phyloP scores from a whole-genome alignment of 2,113 vertebrate species.

The Oriolus oriolus region DNA sequence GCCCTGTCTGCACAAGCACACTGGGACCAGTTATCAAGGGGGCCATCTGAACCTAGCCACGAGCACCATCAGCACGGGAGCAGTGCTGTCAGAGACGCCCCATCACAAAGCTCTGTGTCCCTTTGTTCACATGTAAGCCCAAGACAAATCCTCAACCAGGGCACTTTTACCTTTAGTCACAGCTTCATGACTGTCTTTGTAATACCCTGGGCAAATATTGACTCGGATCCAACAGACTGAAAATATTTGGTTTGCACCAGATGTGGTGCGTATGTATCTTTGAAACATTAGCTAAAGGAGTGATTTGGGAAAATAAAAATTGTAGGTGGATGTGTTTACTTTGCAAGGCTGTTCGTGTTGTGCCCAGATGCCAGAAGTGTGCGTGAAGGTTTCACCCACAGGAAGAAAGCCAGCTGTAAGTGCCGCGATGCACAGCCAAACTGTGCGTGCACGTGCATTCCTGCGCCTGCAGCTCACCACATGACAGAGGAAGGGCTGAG shows the following conservation, averaged over 20 bases:
- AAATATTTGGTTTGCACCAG: conserved; percentile 83
- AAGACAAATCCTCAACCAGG: background rate
- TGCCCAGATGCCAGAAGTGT: background rate
- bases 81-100: fast-evolving
- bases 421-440: background rate
- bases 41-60: background rate
- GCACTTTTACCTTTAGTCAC: background rate
- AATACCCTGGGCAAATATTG: conserved; percentile 77
- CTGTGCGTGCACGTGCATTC: background rate
- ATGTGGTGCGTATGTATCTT: conserved; percentile 66
- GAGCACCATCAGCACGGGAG: background rate
- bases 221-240: conserved; percentile 70
- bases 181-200: conserved; percentile 4
- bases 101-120: background rate
- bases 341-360: conserved; percentile 14
- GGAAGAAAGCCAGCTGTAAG: conserved; percentile 8
- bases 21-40: background rate
- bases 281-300: conserved; percentile 80
- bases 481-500: background rate
- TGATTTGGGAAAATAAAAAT: conserved; percentile 77
- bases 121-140: background rate
- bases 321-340: conserved; percentile 62
- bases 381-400: background rate
- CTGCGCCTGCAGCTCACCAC: background rate
- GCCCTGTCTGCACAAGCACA: background rate